Evolutionary conservation across 1,140 invertebrate species (phyloP), one percentile per base, ranked within the genome.

Genomic region (Drosophila quadrilineata): DNA sequence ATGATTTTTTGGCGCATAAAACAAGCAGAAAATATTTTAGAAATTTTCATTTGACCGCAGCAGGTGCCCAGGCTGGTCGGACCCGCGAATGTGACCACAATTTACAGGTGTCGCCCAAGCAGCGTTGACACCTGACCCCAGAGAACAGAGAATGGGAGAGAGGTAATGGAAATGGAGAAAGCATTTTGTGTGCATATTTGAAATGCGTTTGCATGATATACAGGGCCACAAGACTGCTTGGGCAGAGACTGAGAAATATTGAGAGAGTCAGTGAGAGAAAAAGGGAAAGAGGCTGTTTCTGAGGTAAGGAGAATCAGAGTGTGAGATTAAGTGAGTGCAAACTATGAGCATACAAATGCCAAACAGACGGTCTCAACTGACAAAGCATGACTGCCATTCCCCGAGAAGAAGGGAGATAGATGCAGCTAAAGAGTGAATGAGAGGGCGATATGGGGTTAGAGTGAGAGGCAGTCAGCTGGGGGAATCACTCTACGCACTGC

Each of bases 31-130:
- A 76, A 60, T 62, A 86, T 87, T 87, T 87, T 68, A 82, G 75
- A 86, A 86, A 87, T 87, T 86, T 86, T 87, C 82, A 82, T 86
- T 87, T 86, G 72, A 86, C 80, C 80, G 84, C 80, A 86, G 50
- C 58, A 53, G 62, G 16, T 28, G 31, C n/a, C n/a, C 14, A 36
- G 41, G 21, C 60, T 58, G 26, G 6, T 9, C 5, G 66, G 10
- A 53, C 26, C n/a, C 35, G 31, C 46, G 28, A 31, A 28, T 74
- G 62, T 65, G 73, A 85, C 79, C 79, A 85, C 79, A 85, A 85
- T 86, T 85, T 85, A 85, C 80, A 85, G 80, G 79, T 85, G 79
- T 85, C 63, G 80, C 66, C 62, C 60, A n/a, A n/a, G n/a, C n/a
- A n/a, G n/a, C n/a, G 60, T 79, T 84, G 79, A 86, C 79, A 84